phyloP scores from a whole-genome alignment of 2,888 invertebrate species.

The Lasioglossum pauxillum region DNA sequence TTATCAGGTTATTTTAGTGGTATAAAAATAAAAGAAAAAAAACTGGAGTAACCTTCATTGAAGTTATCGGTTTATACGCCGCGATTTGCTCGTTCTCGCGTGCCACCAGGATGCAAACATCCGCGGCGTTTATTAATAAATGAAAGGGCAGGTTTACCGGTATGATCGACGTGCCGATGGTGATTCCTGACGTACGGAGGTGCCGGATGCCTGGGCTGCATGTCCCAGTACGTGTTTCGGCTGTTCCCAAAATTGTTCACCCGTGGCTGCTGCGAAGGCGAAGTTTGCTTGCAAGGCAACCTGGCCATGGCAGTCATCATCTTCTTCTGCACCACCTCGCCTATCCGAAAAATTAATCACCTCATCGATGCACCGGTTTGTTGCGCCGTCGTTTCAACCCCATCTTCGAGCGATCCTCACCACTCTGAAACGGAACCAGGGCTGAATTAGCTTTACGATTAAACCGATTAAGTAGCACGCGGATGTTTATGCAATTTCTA shows the following conservation, averaged over 20 bases:
- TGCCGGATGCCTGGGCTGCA: conserved; percentile 77
- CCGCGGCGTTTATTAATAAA: background rate
- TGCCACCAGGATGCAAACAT: background rate
- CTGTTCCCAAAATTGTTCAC: conserved; percentile 77
- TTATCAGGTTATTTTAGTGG: background rate
- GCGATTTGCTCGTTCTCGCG: background rate
- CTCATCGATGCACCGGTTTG: conserved; percentile 65
- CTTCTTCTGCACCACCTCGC: conserved; percentile 48
- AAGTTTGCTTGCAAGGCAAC: conserved; percentile 82
- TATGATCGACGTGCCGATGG: conserved; percentile 80
- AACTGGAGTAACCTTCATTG: background rate
- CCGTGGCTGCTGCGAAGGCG: conserved; percentile 77
- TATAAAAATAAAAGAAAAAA: background rate
- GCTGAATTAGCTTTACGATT: background rate
- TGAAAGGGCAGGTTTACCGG: conserved; percentile 71
- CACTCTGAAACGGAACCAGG: conserved; percentile 64
- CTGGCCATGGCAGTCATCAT: conserved; percentile 84
- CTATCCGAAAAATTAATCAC: conserved; percentile 45
- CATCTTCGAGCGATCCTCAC: conserved; percentile 77
- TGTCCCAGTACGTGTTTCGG: conserved; percentile 80
- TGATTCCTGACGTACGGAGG: conserved; percentile 80
- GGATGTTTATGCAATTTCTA: too few relatives aligned
- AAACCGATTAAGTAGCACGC: too few relatives aligned
- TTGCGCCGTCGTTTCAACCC: conserved; percentile 80
- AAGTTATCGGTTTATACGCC: background rate